phyloP scores from a whole-genome alignment of 53 echinoderm and acorn worm species.

The Antedon mediterranea region DNA sequence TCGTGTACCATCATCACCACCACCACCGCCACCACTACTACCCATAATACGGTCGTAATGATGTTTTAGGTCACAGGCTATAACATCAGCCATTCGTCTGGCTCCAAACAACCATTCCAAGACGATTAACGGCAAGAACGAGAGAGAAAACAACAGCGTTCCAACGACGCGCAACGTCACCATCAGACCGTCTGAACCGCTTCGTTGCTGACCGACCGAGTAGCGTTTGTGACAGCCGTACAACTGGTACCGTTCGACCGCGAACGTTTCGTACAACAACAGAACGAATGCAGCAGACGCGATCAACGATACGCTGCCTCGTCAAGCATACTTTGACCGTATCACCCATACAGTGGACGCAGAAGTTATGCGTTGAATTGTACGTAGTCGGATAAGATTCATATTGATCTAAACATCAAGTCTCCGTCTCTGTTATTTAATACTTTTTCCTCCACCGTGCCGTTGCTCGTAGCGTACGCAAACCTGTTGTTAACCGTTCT shows the following conservation, averaged over 20 bases:
- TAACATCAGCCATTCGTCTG: background rate
- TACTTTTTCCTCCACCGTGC: background rate
- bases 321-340: background rate
- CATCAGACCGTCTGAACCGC: background rate
- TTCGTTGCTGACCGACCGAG: background rate
- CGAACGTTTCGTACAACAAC: background rate
- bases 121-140: background rate
- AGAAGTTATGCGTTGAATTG: background rate
- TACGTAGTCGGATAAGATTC: background rate
- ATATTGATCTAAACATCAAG: background rate
- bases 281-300: background rate
- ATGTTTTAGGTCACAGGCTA: background rate
- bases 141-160: background rate
- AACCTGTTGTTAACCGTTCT: background rate
- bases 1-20: too few relatives aligned
- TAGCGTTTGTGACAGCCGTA: background rate
- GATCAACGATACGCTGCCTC: background rate
- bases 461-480: background rate
- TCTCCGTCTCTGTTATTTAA: background rate
- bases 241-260: background rate
- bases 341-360: background rate
- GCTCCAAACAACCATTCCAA: background rate
- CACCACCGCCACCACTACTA: too few relatives aligned
- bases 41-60: too few relatives aligned
- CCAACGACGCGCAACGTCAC: background rate